Evolutionary conservation across 2,888 invertebrate species (phyloP), one percentile per base, ranked within the genome.

Genomic region (Antheraea yamamai): DNA sequence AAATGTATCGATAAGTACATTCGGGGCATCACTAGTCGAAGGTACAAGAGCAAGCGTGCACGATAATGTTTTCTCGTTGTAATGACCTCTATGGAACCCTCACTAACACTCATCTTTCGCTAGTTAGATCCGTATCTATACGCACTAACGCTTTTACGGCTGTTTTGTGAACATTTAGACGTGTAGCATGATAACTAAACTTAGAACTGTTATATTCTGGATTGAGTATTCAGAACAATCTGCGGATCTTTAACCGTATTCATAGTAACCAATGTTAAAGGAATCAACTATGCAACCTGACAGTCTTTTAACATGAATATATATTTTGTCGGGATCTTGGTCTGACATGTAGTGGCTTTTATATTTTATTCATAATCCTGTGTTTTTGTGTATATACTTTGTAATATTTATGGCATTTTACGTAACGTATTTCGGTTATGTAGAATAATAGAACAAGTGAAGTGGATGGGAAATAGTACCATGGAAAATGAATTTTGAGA

Each of bases 71-170:
- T 73, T 73, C 78, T 75, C 81, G 79, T 82, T 82, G 83, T 85
- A 86, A 86, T 87, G 85, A 85, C 89, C 88, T 85, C 87, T 82
- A 87, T 86, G 84, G 78, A 77, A 77, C 78, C 64, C 79, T 74
- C 78, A 81, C 82, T 81, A 77, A 76, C 82, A 81, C 85, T 85
- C 86, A 85, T 87, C 87, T 89, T 87, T 88, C 78, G 82, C 88
- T 80, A 79, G 80, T 79, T 79, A 82, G 89, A 88, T 88, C 83
- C 78, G 78, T 83, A 85, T 88, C 86, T 81, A 78, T 78, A 77
- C 80, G 76, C 76, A 81, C 79, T 85, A 86, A 86, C 86, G 47
- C 47, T 87, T 87, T 86, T 85, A 83, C 81, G 82, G 80, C 82
- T 84, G 81, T 79, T 81, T 79, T 75, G 73, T 74, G 75, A 76